These are phyloP conservation scores for Eristalinus sepulchralis DNA, from an alignment of 2,888 invertebrate species.

Conservation along the genomic window DNA sequence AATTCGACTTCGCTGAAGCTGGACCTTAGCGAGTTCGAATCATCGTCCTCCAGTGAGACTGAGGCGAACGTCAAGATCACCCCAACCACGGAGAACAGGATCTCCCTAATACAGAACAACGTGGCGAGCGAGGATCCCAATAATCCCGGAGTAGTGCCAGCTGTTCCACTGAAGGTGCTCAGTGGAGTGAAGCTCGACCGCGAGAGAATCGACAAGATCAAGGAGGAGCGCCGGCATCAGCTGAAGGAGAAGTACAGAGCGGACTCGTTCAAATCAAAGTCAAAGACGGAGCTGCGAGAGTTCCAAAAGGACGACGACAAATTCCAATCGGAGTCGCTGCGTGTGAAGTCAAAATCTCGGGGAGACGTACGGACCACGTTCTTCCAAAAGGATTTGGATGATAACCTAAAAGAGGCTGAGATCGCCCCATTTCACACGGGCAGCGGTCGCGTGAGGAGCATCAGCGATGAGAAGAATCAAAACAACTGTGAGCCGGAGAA, in stretches of 20 bases:
- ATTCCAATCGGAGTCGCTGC: slow-evolving; percentile 77
- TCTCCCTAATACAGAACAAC: slow-evolving; percentile 83
- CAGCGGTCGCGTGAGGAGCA: slow-evolving; percentile 76
- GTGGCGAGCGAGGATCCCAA: slow-evolving; percentile 77
- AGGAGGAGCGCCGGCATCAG: slow-evolving; percentile 93
- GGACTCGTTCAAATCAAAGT: slow-evolving; percentile 86
- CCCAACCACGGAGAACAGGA: slow-evolving; percentile 84
- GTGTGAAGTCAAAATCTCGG: slow-evolving; percentile 80
- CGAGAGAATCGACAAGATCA: slow-evolving; percentile 94
- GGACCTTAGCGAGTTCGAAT: slow-evolving; percentile 54
- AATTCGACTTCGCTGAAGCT: slow-evolving; percentile 48
- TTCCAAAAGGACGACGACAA: slow-evolving; percentile 77
- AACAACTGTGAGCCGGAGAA: slow-evolving; percentile 74
- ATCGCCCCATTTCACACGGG: slow-evolving; percentile 15
- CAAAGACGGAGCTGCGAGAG: slow-evolving; percentile 79
- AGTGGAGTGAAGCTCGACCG: slow-evolving; percentile 85
- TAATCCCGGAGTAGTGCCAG: slow-evolving; percentile 52
- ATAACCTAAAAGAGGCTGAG: slow-evolving; percentile 76
- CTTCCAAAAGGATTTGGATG: slow-evolving; percentile 79
- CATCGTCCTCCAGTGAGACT: slow-evolving; percentile 69
- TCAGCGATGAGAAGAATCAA: slow-evolving; percentile 81
- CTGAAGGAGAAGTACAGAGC: slow-evolving; percentile 92
- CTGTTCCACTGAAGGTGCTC: slow-evolving; percentile 78
- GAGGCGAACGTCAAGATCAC: slow-evolving; percentile 81
- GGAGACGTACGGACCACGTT: slow-evolving; percentile 77